A percentile compares a stretch with the other conserved stretches of the same genome.
Conservation (phyloP, 2,888 invertebrate genomes). For the Pseudoips prasinana region DNA sequence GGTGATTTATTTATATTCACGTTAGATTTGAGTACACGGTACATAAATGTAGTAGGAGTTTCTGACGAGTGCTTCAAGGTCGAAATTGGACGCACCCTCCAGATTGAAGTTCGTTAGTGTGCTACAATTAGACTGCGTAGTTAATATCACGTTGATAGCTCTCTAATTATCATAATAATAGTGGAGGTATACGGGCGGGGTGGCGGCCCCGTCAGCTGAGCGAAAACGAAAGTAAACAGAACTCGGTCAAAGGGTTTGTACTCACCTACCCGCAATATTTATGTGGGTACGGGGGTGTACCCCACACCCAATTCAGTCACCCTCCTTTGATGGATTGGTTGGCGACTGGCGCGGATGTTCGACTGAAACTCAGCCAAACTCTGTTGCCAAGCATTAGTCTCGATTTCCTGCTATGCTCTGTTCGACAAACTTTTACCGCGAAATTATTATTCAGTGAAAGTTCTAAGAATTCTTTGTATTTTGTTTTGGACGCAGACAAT, state of each 20-base stretch:
- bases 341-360: conserved; percentile 78
- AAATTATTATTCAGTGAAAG: conserved; percentile 77
- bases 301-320: conserved; percentile 72
- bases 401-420: conserved; percentile 65
- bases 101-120: conserved; percentile 27
- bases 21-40: conserved; percentile 6
- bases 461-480: conserved; percentile 69
- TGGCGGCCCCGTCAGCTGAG: conserved; percentile 79
- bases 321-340: conserved; percentile 82
- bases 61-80: conserved; percentile 16
- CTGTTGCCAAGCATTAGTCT: conserved; percentile 65
- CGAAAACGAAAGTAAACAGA: conserved; percentile 83
- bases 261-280: conserved; percentile 82
- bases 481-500: conserved; percentile 56
- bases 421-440: conserved; percentile 66
- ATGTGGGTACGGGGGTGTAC: conserved; percentile 75
- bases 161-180: conserved; percentile 80
- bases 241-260: conserved; percentile 83
- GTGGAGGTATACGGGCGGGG: conserved; percentile 65
- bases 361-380: conserved; percentile 71
- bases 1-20: not conserved
- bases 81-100: conserved; percentile 14
- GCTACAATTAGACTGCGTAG: conserved; percentile 48
- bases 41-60: conserved; percentile 7
- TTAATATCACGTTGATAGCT: conserved; percentile 63